These are phyloP conservation scores for Vollenhovia emeryi DNA, from an alignment of 1,140 invertebrate species.

Conservation along the genomic window DNA sequence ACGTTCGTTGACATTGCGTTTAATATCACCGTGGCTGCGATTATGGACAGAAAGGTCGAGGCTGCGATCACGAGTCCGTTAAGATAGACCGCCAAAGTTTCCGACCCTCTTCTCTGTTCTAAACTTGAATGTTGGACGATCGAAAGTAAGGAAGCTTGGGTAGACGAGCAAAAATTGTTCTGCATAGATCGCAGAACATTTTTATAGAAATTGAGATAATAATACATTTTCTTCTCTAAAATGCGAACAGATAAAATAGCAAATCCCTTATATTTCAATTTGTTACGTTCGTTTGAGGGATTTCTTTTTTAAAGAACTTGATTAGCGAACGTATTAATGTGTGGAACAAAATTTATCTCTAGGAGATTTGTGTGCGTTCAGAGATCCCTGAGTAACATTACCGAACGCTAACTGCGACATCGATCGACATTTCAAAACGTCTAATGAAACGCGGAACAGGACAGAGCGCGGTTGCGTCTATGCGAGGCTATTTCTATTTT, in stretches of 20 bases:
- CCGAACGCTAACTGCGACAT: slow-evolving; percentile 60
- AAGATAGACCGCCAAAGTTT: not conserved
- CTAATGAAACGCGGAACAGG: slow-evolving; percentile 70
- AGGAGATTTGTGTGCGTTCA: not conserved
- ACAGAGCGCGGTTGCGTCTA: slow-evolving; percentile 44
- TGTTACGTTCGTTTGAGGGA: too few relatives aligned
- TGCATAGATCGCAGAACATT: not conserved
- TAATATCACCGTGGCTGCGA: slow-evolving; percentile 20
- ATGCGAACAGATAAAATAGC: too few relatives aligned
- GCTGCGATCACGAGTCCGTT: not conserved
- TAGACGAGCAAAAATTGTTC: not conserved
- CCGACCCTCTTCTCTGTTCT: not conserved
- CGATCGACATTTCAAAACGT: slow-evolving; percentile 70
- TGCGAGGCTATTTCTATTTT: slow-evolving; percentile 74
- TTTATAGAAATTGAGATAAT: not conserved
- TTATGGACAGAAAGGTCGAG: slow-evolving; percentile 10
- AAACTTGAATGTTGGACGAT: not conserved
- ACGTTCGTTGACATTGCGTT: slow-evolving; percentile 22
- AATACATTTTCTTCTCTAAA: not conserved
- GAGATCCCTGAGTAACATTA: slow-evolving; percentile 49
- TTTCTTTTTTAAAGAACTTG: too few relatives aligned
- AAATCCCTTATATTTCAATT: too few relatives aligned
- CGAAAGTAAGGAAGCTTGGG: slow-evolving; percentile 5
- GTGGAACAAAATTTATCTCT: not conserved
- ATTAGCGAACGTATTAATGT: too few relatives aligned